Evolutionary conservation across 2,797 vertebrate genomes (phyloP), one percentile per base, ranked within the genome.

Genomic region (Spinus pinus): DNA sequence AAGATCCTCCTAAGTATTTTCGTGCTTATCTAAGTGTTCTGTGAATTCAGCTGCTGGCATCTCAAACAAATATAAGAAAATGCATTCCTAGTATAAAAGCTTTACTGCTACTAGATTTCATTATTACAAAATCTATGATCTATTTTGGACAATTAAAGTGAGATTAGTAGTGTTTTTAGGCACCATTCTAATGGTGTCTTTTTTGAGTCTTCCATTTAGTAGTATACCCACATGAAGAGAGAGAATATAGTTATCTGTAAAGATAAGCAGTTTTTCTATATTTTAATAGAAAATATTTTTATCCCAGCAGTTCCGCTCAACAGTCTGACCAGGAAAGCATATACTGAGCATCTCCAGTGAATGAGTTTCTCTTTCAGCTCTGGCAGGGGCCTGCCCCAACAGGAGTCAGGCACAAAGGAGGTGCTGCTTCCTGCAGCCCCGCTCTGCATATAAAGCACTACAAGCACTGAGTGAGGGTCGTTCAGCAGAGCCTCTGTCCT

Each of bases 391-490:
- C 65, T 91, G 60, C 28, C 49, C 37, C 74, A 72, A 46, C 39
- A 93, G 65, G 42, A 71, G 50, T 58, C 1, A 5, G 50, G 66
- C 88, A 95, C 72, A 93, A 86, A 21, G 64, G 51, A 93, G 58
- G 66, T 42, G 75, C 85, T 93, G 74, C 66, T 95, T 77, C 69
- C 24, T 47, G 83, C 77, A 44, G 69, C 85, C 54, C 28, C 2
- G 31, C 53, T 47, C 5, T 84, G 96, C 95, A 95, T 95, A n/a
- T 51, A 93, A 96, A 97, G 57, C 80, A 84, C 10, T n/a, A 22
- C 25, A 35, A 50, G 66, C 56, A 50, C 74, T 24, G 42, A 81
- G 62, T 0, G 6, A 89, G 56, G 61, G 77, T 95, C 39, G 1
- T 77, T 82, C 58, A 65, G 73, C 14, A 46, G 58, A 81, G 67